Evolutionary conservation across 2,888 invertebrate genomes (phyloP).

Genomic region (Geophilus truncorum): DNA sequence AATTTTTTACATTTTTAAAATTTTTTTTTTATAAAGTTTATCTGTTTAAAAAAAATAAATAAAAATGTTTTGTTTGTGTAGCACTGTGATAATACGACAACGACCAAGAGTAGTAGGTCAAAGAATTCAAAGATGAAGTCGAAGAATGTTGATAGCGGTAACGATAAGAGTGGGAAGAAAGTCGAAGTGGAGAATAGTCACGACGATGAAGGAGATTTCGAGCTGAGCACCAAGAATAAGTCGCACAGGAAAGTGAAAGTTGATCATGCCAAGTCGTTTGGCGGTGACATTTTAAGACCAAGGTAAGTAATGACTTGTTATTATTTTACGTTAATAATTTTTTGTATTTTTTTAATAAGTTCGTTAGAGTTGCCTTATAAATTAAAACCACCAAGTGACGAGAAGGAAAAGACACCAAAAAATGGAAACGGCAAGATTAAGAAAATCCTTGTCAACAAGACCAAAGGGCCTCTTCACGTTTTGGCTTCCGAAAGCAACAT

Average conservation of each 20-base stretch:
- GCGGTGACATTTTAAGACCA: slow-evolving; percentile 23
- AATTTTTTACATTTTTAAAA: background rate
- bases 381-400: slow-evolving; percentile 38
- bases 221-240: slow-evolving; percentile 30
- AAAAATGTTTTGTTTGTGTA: background rate
- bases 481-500: slow-evolving; percentile 31
- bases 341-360: slow-evolving; percentile 33
- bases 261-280: slow-evolving; percentile 22
- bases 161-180: background rate
- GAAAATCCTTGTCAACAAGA: background rate
- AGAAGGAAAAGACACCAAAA: background rate
- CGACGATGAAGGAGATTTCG: slow-evolving; percentile 31
- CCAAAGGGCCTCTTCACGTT: background rate
- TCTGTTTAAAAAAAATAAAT: too few relatives aligned
- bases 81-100: slow-evolving; percentile 37
- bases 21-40: background rate
- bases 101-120: background rate
- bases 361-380: slow-evolving; percentile 48
- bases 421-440: background rate
- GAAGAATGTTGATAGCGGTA: background rate
- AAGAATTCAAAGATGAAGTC: background rate
- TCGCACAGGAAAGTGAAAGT: slow-evolving; percentile 28
- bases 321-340: background rate
- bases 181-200: background rate
- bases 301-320: background rate